Percentiles rank a stretch among this genome's conserved stretches.
Evolutionary conservation across 2,888 invertebrate species (phyloP).

Genomic region (Xestoiulus laeticollis): DNA sequence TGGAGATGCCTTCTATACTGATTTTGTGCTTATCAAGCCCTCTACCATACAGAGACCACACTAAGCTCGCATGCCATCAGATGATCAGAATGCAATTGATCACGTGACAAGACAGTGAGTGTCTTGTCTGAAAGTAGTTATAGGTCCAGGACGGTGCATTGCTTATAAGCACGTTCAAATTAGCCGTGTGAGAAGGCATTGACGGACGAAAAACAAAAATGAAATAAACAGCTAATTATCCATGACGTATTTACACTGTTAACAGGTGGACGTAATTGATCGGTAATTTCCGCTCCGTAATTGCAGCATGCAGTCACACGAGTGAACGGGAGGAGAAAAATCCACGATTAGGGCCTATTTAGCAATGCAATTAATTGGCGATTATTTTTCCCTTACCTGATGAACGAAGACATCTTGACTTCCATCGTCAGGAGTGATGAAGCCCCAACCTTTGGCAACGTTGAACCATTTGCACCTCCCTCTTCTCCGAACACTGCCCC

Average conservation of each 20-base stretch:
- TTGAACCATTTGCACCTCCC: conserved; percentile 96
- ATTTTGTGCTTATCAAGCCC: too few species aligned
- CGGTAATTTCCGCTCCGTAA: conserved; percentile 8
- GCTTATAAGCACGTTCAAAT: neutral
- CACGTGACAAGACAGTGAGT: too few species aligned
- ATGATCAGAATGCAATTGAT: too few species aligned
- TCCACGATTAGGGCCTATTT: neutral
- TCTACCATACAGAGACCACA: too few species aligned
- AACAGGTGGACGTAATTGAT: conserved; percentile 37
- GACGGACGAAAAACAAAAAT: neutral
- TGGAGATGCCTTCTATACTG: too few species aligned
- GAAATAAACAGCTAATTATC: neutral
- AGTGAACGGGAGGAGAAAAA: neutral
- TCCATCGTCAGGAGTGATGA: conserved; percentile 89
- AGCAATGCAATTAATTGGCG: conserved; percentile 34
- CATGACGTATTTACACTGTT: conserved; percentile 34
- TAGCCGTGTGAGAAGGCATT: neutral
- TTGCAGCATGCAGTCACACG: neutral
- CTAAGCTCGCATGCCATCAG: too few species aligned
- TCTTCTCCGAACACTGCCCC: conserved; percentile 67
- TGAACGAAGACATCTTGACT: conserved; percentile 93
- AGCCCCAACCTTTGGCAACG: conserved; percentile 94
- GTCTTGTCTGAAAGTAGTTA: too few species aligned
- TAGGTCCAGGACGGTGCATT: neutral
- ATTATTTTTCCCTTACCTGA: conserved; percentile 74